These are phyloP conservation scores for Thunnus albacares DNA, from an alignment of 2,797 vertebrate species.

Conservation along the genomic window DNA sequence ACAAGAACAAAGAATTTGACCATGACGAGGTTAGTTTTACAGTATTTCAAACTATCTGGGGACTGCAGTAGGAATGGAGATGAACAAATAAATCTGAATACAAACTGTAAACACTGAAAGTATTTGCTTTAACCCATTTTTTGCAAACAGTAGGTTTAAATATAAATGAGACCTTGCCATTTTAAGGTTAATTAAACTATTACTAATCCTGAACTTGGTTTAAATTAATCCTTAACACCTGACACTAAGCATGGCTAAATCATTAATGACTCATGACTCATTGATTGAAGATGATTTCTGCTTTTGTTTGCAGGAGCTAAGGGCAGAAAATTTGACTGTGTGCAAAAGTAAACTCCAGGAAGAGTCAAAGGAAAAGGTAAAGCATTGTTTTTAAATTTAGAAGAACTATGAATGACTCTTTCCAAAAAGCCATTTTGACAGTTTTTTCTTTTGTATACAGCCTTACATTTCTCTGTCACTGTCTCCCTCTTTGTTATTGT, in stretches of 20 bases:
- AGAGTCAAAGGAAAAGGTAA: slow-evolving; percentile 61
- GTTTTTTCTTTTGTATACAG: not conserved
- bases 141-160: too few relatives aligned
- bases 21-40: slow-evolving; percentile 56
- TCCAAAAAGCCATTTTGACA: not conserved
- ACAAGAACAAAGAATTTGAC: slow-evolving; percentile 54
- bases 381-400: not conserved
- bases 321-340: slow-evolving; percentile 7
- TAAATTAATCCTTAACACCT: not conserved
- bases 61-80: not conserved
- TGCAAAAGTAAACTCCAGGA: slow-evolving; percentile 25
- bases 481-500: slow-evolving; percentile 48
- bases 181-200: not conserved
- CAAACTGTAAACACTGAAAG: too few relatives aligned
- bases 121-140: not conserved
- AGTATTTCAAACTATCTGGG: not conserved
- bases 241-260: not conserved
- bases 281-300: slow-evolving; percentile 1
- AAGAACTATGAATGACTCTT: not conserved
- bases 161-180: too few relatives aligned
- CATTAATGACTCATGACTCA: not conserved
- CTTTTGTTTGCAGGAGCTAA: slow-evolving; percentile 74
- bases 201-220: not conserved
- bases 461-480: not conserved
- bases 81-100: not conserved